Conservation (phyloP, 2,113 vertebrate species). For the Capricornis sumatraensis region DNA sequence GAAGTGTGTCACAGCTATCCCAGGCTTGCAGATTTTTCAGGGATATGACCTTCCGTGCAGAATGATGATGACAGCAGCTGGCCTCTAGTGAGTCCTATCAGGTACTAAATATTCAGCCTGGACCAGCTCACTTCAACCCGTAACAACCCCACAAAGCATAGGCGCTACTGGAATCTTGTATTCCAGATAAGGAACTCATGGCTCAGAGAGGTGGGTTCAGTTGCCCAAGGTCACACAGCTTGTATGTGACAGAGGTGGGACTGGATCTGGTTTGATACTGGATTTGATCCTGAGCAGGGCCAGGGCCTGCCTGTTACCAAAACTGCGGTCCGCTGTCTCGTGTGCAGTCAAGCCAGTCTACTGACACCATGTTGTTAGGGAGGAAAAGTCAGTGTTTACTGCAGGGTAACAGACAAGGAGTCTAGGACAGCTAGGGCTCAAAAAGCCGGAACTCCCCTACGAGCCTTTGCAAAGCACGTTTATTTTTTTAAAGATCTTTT, state of each 20-base stretch:
- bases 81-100: not conserved
- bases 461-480: not conserved
- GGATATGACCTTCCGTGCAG: not conserved
- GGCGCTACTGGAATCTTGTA: fast-evolving
- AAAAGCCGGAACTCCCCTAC: not conserved
- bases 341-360: not conserved
- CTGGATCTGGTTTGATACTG: not conserved
- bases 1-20: not conserved
- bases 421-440: not conserved
- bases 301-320: not conserved
- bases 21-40: not conserved
- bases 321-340: not conserved
- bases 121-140: not conserved
- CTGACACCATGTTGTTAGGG: not conserved
- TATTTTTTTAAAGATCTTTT: not conserved
- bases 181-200: not conserved
- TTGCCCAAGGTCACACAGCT: not conserved
- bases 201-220: not conserved
- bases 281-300: not conserved
- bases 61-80: not conserved
- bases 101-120: not conserved
- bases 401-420: not conserved
- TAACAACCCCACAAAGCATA: fast-evolving
- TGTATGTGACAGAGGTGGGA: not conserved
- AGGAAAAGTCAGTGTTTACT: not conserved